phyloP scores from a whole-genome alignment of 2,797 vertebrate genomes.

The Adrianichthys oophorus region DNA sequence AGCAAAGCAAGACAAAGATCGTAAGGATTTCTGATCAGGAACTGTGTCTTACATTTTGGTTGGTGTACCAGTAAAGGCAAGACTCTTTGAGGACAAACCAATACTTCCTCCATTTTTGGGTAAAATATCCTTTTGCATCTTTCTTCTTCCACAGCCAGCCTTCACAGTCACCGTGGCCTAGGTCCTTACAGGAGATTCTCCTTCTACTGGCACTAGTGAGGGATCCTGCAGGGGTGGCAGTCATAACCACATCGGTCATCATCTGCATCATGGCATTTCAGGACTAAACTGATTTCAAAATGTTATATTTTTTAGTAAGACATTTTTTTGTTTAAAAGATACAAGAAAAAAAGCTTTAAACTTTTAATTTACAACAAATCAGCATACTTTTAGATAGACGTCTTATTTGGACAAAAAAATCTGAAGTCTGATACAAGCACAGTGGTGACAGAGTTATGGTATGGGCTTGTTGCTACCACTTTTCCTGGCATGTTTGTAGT shows the following conservation, averaged over 20 bases:
- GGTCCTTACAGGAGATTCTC: slow-evolving; percentile 85
- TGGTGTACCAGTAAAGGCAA: slow-evolving; percentile 91
- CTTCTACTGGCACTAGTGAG: slow-evolving; percentile 85
- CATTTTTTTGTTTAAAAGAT: no score
- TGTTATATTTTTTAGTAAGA: no score
- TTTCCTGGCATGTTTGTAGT: no score
- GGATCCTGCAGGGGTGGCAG: slow-evolving; percentile 66
- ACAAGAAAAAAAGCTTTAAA: no score
- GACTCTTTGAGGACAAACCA: slow-evolving; percentile 93
- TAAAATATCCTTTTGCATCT: slow-evolving; percentile 88
- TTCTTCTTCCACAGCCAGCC: slow-evolving; percentile 93
- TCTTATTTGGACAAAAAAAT: no score
- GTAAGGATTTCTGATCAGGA: neutral
- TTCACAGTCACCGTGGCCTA: slow-evolving; percentile 88
- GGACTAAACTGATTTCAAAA: no score
- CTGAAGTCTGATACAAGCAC: no score
- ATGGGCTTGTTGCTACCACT: no score
- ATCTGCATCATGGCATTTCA: neutral
- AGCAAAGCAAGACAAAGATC: neutral
- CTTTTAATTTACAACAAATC: no score
- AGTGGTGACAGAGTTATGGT: no score
- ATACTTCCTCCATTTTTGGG: slow-evolving; percentile 92
- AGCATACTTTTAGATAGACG: no score
- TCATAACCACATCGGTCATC: neutral
- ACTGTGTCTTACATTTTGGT: slow-evolving; percentile 84